Evolutionary conservation across 2,888 invertebrate species (phyloP).

Genomic region (Latrodectus hesperus): DNA sequence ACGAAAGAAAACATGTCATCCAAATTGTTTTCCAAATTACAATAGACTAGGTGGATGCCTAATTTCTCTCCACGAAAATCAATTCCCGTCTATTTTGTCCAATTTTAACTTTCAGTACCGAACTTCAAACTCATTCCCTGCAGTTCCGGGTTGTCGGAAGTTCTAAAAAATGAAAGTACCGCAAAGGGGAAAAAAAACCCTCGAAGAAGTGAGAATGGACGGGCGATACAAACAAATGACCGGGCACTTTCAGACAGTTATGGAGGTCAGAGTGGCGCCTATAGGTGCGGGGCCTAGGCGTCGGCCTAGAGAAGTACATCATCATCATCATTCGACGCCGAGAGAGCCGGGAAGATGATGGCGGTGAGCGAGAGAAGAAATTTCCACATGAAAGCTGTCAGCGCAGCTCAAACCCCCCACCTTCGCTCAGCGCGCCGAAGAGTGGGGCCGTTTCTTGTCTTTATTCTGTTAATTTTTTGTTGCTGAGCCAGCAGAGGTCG

Average conservation of each 20-base stretch:
- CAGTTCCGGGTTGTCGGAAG: slow-evolving; percentile 12
- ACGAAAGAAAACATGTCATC: too few species aligned
- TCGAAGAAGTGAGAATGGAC: slow-evolving; percentile 64
- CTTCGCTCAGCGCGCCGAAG: background rate
- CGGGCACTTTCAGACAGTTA: slow-evolving; percentile 1
- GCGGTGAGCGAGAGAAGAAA: slow-evolving; percentile 9
- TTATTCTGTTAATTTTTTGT: slow-evolving; percentile 35
- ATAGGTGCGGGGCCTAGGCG: slow-evolving; percentile 44
- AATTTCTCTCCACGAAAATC: too few species aligned
- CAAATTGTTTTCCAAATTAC: too few species aligned
- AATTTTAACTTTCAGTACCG: too few species aligned
- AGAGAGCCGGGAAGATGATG: slow-evolving; percentile 9
- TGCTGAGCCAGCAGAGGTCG: background rate
- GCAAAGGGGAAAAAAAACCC: slow-evolving; percentile 20
- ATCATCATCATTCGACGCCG: slow-evolving; percentile 34
- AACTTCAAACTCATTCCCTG: background rate
- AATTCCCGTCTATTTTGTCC: too few species aligned
- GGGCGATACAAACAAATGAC: slow-evolving; percentile 13
- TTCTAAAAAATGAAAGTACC: background rate
- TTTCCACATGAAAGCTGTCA: slow-evolving; percentile 39
- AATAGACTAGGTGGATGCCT: too few species aligned
- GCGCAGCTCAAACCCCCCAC: slow-evolving; percentile 6
- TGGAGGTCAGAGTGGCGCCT: slow-evolving; percentile 51
- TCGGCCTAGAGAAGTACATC: slow-evolving; percentile 24
- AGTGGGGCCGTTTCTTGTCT: slow-evolving; percentile 19